Conservation (phyloP, 2,888 invertebrate genomes). For the Catocala nupta region DNA sequence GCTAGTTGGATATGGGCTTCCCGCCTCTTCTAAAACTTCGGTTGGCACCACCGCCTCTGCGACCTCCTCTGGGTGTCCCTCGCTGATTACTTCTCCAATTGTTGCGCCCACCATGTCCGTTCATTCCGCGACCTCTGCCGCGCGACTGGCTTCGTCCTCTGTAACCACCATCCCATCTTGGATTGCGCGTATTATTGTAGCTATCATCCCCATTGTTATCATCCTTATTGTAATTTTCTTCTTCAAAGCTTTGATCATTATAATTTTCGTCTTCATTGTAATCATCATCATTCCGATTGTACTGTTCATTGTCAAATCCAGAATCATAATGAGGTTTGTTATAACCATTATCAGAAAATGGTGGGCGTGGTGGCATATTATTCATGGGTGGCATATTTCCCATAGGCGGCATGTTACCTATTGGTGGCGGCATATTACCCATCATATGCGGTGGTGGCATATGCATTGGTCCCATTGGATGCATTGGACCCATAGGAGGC, state of each 20-base stretch:
- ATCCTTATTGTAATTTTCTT: slow-evolving; percentile 59
- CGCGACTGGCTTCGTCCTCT: slow-evolving; percentile 70
- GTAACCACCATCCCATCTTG: slow-evolving; percentile 74
- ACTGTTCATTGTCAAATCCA: slow-evolving; percentile 71
- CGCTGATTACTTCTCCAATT: slow-evolving; percentile 68
- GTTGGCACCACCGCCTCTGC: slow-evolving; percentile 70
- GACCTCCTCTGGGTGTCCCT: slow-evolving; percentile 66
- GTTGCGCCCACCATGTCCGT: slow-evolving; percentile 77
- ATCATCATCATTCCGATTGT: slow-evolving; percentile 71
- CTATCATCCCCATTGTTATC: slow-evolving; percentile 71
- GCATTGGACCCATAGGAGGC: slow-evolving; percentile 56
- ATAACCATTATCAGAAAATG: slow-evolving; percentile 76
- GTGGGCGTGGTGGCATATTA: slow-evolving; percentile 63
- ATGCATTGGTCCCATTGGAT: slow-evolving; percentile 56
- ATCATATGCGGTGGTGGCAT: slow-evolving; percentile 62
- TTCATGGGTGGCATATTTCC: slow-evolving; percentile 58
- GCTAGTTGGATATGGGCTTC: slow-evolving; percentile 74
- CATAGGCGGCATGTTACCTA: slow-evolving; percentile 65
- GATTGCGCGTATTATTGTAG: slow-evolving; percentile 63
- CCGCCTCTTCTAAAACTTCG: slow-evolving; percentile 79
- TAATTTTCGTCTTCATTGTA: slow-evolving; percentile 61
- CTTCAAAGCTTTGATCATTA: slow-evolving; percentile 51
- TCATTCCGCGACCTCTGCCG: slow-evolving; percentile 77
- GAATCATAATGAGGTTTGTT: slow-evolving; percentile 76
- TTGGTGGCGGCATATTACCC: slow-evolving; percentile 64